Percentiles rank a stretch among this genome's conserved stretches.
These are phyloP conservation scores for Druon quercuslanigerum DNA, from an alignment of 1,140 invertebrate species.

Conservation along the genomic window DNA sequence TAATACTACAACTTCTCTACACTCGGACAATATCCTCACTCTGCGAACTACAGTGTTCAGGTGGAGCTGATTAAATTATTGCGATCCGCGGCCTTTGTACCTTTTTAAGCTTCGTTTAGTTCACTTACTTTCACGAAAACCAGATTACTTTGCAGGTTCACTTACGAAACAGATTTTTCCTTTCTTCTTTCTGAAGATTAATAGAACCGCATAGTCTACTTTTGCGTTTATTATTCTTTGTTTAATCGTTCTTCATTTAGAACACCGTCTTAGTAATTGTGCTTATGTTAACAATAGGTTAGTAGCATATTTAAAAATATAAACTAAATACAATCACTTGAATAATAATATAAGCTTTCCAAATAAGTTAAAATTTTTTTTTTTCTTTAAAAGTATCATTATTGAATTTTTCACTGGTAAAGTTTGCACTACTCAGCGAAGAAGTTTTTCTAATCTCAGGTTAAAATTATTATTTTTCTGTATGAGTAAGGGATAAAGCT, in stretches of 20 bases:
- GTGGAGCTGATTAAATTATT: constrained; percentile 23
- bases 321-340: no score
- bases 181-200: not conserved
- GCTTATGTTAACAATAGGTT: no score
- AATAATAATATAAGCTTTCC: no score
- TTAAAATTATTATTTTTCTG: no score
- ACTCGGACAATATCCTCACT: not conserved
- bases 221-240: not conserved
- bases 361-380: no score
- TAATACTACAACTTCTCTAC: not conserved
- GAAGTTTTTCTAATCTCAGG: no score
- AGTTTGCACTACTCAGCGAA: no score
- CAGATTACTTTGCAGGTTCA: constrained; percentile 6
- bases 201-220: not conserved
- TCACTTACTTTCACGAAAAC: constrained; percentile 13
- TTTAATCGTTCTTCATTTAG: not conserved
- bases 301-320: no score
- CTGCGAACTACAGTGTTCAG: constrained; percentile 12
- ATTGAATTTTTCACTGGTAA: no score
- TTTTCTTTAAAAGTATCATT: no score
- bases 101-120: constrained; percentile 17
- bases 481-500: no score
- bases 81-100: constrained; percentile 19
- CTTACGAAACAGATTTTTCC: constrained; percentile 9
- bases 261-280: no score